phyloP scores from a whole-genome alignment of 2,888 invertebrate species.

The Blastobasis lacticolella region DNA sequence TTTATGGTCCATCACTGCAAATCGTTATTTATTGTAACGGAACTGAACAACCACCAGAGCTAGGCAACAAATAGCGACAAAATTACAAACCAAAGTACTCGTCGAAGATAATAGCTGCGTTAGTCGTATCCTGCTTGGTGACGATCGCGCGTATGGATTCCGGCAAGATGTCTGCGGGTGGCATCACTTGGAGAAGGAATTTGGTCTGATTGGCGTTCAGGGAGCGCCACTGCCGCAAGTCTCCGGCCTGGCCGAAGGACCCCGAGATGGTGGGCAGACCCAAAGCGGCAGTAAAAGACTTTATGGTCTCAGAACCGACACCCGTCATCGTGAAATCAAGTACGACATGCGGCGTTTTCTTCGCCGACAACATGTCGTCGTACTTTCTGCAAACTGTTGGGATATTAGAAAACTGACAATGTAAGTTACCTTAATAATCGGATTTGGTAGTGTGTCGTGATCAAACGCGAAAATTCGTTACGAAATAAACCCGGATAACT shows the following conservation, averaged over 20 bases:
- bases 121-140: constrained; percentile 87
- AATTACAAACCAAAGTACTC: constrained; percentile 80
- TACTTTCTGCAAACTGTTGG: constrained; percentile 82
- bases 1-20: constrained; percentile 92
- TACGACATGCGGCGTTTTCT: constrained; percentile 83
- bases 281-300: constrained; percentile 86
- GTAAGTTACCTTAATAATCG: too few relatives aligned
- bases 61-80: too few relatives aligned
- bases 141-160: constrained; percentile 89
- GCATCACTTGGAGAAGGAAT: constrained; percentile 87
- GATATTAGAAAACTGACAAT: neutral
- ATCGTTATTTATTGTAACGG: constrained; percentile 10
- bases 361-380: constrained; percentile 76
- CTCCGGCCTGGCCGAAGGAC: constrained; percentile 89
- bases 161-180: constrained; percentile 89
- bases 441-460: too few relatives aligned
- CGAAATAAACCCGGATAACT: too few relatives aligned
- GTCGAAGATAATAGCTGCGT: constrained; percentile 94
- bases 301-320: constrained; percentile 87
- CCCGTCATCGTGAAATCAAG: constrained; percentile 89
- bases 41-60: too few relatives aligned
- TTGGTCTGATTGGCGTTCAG: constrained; percentile 80
- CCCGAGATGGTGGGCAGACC: constrained; percentile 88
- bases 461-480: too few relatives aligned
- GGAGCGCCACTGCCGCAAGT: constrained; percentile 87